phyloP scores from a whole-genome alignment of 2,888 invertebrate genomes.

The Exephanes ischioxanthus region DNA sequence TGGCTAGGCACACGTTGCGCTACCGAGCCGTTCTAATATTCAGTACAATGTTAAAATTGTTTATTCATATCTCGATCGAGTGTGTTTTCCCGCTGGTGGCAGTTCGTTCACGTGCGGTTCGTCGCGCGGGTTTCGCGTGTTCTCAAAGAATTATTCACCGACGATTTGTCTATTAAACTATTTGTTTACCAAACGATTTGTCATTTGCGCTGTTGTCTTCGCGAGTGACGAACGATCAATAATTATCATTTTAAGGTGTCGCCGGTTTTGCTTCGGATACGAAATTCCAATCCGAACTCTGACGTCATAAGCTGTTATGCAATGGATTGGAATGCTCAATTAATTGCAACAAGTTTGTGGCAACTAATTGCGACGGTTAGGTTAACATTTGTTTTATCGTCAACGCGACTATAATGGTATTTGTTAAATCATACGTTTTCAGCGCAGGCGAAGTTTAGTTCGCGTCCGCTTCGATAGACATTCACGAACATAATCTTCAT shows the following conservation, averaged over 20 bases:
- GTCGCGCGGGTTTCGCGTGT: slow-evolving; percentile 6
- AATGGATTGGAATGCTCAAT: neutral
- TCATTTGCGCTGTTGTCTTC: neutral
- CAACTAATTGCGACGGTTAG: neutral
- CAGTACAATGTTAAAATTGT: slow-evolving; percentile 60
- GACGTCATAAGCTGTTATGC: neutral
- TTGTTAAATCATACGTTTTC: too few species aligned
- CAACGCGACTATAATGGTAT: neutral
- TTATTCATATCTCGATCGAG: slow-evolving; percentile 52
- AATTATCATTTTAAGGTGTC: neutral
- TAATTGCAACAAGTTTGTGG: neutral
- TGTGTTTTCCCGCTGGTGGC: slow-evolving; percentile 14
- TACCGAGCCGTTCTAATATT: slow-evolving; percentile 66
- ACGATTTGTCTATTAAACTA: slow-evolving; percentile 19
- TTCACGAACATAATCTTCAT: neutral
- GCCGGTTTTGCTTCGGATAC: neutral
- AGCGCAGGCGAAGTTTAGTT: neutral
- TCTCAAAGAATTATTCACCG: slow-evolving; percentile 18
- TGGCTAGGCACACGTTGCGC: slow-evolving; percentile 67
- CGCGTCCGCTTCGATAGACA: neutral
- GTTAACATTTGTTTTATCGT: neutral
- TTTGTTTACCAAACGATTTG: slow-evolving; percentile 3
- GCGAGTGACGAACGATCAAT: neutral
- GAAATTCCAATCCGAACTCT: neutral
- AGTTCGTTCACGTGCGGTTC: neutral